Percentiles rank a stretch among this genome's conserved stretches.
phyloP scores from a whole-genome alignment of 2,888 invertebrate genomes.

The Drosophila subquinaria region DNA sequence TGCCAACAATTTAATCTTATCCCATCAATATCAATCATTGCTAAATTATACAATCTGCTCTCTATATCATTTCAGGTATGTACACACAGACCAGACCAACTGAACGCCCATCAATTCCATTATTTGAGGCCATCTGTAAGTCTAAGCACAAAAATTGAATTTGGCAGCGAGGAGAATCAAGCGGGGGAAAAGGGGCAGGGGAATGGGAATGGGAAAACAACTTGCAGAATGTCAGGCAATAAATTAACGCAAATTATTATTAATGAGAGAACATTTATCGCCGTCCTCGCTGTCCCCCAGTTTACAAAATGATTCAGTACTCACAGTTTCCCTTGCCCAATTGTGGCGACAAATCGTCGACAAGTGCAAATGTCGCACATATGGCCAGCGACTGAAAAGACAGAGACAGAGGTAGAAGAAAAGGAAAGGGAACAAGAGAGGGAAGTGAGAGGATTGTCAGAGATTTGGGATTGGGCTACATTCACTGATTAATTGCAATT shows the following conservation, averaged over 20 bases:
- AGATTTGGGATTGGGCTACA: conserved; percentile 41
- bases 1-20: neutral
- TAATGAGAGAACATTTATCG: conserved; percentile 77
- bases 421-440: too few species aligned
- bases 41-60: conserved; percentile 38
- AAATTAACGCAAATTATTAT: conserved; percentile 81
- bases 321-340: conserved; percentile 35
- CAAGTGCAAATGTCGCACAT: conserved; percentile 72
- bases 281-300: conserved; percentile 43
- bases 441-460: conserved; percentile 9
- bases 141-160: conserved; percentile 55
- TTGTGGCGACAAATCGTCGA: conserved; percentile 73
- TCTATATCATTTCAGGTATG: conserved; percentile 70
- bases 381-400: conserved; percentile 33
- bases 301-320: conserved; percentile 22
- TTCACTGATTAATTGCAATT: conserved; percentile 73
- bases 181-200: conserved; percentile 1
- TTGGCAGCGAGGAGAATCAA: conserved; percentile 35
- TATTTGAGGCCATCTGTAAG: conserved; percentile 63
- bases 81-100: conserved; percentile 16
- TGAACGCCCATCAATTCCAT: conserved; percentile 55
- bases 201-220: conserved; percentile 34
- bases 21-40: conserved; percentile 32
- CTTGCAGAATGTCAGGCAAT: conserved; percentile 63
- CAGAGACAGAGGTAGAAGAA: too few species aligned